These are phyloP conservation scores for Cyanistes caeruleus DNA, from an alignment of 2,113 vertebrate genomes.

Conservation along the genomic window DNA sequence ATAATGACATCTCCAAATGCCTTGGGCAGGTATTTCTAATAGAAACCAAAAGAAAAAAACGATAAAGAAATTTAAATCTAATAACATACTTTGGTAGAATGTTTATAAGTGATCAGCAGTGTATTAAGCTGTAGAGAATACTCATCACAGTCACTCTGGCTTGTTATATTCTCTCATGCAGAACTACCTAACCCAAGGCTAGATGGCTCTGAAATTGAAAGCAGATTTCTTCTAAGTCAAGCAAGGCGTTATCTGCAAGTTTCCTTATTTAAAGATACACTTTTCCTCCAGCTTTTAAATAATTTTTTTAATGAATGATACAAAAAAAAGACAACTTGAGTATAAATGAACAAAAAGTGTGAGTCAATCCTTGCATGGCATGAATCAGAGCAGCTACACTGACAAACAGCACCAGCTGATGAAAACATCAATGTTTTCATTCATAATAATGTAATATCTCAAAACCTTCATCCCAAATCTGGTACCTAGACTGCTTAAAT, in stretches of 20 bases:
- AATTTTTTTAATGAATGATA: background rate
- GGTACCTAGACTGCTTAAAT: background rate
- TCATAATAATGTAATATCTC: background rate
- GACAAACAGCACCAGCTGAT: background rate
- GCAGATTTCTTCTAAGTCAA: slow-evolving; percentile 24
- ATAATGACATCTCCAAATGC: slow-evolving; percentile 26
- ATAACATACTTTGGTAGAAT: slow-evolving; percentile 40
- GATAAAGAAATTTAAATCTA: slow-evolving; percentile 64
- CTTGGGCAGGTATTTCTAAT: slow-evolving; percentile 17
- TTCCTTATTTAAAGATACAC: slow-evolving; percentile 25
- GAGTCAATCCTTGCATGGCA: background rate
- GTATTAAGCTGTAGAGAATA: slow-evolving; percentile 54
- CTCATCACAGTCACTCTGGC: background rate
- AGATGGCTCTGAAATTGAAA: slow-evolving; percentile 40
- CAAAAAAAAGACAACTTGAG: background rate
- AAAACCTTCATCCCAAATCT: background rate
- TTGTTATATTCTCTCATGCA: slow-evolving; percentile 14
- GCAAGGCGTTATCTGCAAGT: background rate
- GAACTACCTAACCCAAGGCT: slow-evolving; percentile 35
- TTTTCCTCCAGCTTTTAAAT: background rate
- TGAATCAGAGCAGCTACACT: background rate
- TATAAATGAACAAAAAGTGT: background rate
- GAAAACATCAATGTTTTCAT: background rate
- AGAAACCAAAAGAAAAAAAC: slow-evolving; percentile 20
- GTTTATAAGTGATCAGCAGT: slow-evolving; percentile 48